Percentiles rank a stretch among this genome's conserved stretches.
Evolutionary conservation across 2,797 vertebrate genomes (phyloP).

Genomic region (Adelosebastes latens): DNA sequence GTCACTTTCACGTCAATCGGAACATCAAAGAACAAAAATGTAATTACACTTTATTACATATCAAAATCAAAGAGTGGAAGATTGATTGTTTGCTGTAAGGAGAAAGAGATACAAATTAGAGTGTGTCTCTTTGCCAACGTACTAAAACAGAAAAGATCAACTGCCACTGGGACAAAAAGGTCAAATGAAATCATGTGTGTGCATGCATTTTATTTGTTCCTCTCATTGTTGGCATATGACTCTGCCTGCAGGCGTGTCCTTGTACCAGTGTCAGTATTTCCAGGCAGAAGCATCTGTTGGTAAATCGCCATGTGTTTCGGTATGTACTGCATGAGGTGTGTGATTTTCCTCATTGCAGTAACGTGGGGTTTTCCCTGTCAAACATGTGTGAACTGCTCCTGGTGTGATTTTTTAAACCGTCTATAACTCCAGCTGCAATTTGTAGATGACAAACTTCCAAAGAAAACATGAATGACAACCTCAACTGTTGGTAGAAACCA

Average conservation of each 20-base stretch:
- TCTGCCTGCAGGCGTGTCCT: neutral
- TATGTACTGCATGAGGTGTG: slow-evolving; percentile 9
- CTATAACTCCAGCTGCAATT: neutral
- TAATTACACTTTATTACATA: neutral
- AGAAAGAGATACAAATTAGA: neutral
- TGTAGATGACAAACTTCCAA: neutral
- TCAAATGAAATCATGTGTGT: neutral
- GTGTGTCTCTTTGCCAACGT: too few relatives aligned
- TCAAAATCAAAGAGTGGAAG: neutral
- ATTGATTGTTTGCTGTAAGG: neutral
- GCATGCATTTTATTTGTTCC: too few relatives aligned
- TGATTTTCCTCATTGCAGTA: slow-evolving; percentile 27
- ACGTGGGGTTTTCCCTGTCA: slow-evolving; percentile 36
- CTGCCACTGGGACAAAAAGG: too few relatives aligned
- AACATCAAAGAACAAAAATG: neutral
- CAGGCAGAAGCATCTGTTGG: neutral
- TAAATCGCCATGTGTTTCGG: neutral
- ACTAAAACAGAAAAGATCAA: neutral
- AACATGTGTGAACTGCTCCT: slow-evolving; percentile 28
- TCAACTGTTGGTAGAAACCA: neutral
- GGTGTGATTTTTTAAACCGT: neutral
- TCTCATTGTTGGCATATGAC: neutral
- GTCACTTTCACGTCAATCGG: neutral
- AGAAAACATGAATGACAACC: slow-evolving; percentile 9
- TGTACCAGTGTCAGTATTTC: slow-evolving; percentile 20